A percentile compares a stretch with the other conserved stretches of the same genome.
Evolutionary conservation across 64 coral and sea anemone species (phyloP).

Genomic region (Montipora capricornis): DNA sequence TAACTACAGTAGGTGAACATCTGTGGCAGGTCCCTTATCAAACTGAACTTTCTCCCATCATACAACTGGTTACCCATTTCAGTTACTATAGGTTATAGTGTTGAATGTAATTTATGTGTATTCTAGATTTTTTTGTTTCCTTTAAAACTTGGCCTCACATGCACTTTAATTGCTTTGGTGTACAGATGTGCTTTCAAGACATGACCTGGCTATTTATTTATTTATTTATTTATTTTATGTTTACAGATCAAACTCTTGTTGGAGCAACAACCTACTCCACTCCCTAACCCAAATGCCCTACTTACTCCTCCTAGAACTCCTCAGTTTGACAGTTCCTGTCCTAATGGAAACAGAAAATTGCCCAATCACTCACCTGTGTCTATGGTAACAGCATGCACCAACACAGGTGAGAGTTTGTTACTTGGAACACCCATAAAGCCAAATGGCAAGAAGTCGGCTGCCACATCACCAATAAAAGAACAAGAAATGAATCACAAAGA

Average conservation of each 20-base stretch:
- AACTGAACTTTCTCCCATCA: too few relatives aligned
- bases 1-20: too few relatives aligned
- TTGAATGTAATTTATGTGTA: too few relatives aligned
- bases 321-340: not conserved
- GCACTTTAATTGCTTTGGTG: too few relatives aligned
- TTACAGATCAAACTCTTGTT: constrained; percentile 79
- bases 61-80: too few relatives aligned
- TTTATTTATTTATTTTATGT: not conserved
- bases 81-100: too few relatives aligned
- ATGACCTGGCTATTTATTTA: too few relatives aligned
- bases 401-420: constrained; percentile 84
- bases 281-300: constrained; percentile 27
- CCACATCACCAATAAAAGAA: constrained; percentile 84
- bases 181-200: too few relatives aligned
- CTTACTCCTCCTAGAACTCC: constrained; percentile 1
- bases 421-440: constrained; percentile 62
- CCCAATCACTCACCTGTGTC: not conserved
- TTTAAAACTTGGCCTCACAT: too few relatives aligned
- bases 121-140: too few relatives aligned
- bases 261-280: constrained; percentile 66
- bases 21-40: too few relatives aligned
- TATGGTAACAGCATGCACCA: constrained; percentile 81
- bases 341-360: not conserved
- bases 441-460: constrained; percentile 63
- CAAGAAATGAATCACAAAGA: not conserved